A percentile compares a stretch with the other conserved stretches of the same genome.
phyloP scores from a whole-genome alignment of 2,797 vertebrate genomes.

The Coregonus ussuriensis region DNA sequence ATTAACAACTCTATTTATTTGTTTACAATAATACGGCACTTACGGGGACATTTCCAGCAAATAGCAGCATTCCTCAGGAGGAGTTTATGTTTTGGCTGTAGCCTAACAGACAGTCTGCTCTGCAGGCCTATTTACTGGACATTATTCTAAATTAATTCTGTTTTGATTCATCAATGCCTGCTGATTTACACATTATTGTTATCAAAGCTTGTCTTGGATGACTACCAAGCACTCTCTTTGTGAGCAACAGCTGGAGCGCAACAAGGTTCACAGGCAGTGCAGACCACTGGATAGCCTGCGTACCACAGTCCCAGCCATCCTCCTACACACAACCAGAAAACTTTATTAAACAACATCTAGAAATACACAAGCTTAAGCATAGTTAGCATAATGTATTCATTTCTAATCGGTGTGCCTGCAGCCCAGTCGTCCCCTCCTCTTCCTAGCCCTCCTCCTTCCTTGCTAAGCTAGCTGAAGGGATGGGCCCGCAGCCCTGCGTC shows the following conservation, averaged over 20 bases:
- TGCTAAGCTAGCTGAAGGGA: slow-evolving; percentile 47
- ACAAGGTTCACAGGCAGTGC: slow-evolving; percentile 12
- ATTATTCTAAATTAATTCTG: not conserved
- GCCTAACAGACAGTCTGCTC: slow-evolving; percentile 7
- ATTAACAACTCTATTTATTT: slow-evolving; percentile 58
- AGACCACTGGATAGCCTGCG: not conserved
- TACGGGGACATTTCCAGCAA: slow-evolving; percentile 3
- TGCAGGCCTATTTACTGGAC: not conserved
- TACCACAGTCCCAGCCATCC: not conserved
- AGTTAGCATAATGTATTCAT: slow-evolving; percentile 59
- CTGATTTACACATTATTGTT: slow-evolving; percentile 4
- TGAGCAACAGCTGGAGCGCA: too few relatives aligned
- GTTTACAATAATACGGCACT: slow-evolving; percentile 30
- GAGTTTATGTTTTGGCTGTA: not conserved
- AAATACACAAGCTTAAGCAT: slow-evolving; percentile 38
- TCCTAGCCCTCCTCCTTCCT: slow-evolving; percentile 24
- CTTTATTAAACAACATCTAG: slow-evolving; percentile 55
- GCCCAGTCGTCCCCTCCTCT: slow-evolving; percentile 38
- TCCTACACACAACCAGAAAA: slow-evolving; percentile 11
- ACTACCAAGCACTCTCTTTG: too few relatives aligned
- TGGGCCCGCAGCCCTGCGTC: slow-evolving; percentile 44
- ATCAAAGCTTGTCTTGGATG: not conserved
- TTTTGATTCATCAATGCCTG: not conserved
- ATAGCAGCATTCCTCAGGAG: slow-evolving; percentile 22
- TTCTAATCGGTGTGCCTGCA: slow-evolving; percentile 53